Conservation (phyloP, 2,797 vertebrate genomes). For the Sebastes ruberrimus region DNA sequence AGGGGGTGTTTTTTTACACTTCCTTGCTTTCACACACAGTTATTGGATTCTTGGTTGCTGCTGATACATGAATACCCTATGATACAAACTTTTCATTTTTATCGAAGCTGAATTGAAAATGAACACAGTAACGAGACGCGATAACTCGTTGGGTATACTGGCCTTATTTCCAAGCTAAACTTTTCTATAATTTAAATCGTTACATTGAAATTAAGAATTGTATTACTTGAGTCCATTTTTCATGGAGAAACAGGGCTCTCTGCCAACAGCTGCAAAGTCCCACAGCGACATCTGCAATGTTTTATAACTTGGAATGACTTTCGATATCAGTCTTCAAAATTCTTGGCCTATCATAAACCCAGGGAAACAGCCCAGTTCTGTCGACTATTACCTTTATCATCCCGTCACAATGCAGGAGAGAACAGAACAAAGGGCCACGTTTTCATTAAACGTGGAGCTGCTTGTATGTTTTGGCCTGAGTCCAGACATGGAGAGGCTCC, state of each 20-base stretch:
- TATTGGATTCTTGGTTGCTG: constrained; percentile 21
- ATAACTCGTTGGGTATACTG: background rate
- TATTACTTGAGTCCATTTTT: background rate
- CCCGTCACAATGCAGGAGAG: constrained; percentile 45
- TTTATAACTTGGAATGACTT: constrained; percentile 51
- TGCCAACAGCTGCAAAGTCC: constrained; percentile 52
- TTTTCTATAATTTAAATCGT: background rate
- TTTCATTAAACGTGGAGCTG: constrained; percentile 59
- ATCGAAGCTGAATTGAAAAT: background rate
- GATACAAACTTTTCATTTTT: constrained; percentile 1
- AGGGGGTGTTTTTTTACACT: background rate
- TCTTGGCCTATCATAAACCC: constrained; percentile 30
- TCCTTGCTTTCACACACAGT: constrained; percentile 16
- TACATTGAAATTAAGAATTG: background rate
- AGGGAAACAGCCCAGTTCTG: constrained; percentile 36
- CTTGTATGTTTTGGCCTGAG: constrained; percentile 61
- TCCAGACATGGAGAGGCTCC: constrained; percentile 52
- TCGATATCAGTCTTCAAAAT: constrained; percentile 38
- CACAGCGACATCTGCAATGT: constrained; percentile 41
- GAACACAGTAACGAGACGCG: background rate
- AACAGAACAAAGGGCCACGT: constrained; percentile 32
- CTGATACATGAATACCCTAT: constrained; percentile 21
- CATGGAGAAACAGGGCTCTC: background rate
- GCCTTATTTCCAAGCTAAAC: background rate
- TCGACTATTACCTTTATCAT: constrained; percentile 42